These are phyloP conservation scores for Camptogramma bilineatum DNA, from an alignment of 2,888 invertebrate species.

Conservation along the genomic window DNA sequence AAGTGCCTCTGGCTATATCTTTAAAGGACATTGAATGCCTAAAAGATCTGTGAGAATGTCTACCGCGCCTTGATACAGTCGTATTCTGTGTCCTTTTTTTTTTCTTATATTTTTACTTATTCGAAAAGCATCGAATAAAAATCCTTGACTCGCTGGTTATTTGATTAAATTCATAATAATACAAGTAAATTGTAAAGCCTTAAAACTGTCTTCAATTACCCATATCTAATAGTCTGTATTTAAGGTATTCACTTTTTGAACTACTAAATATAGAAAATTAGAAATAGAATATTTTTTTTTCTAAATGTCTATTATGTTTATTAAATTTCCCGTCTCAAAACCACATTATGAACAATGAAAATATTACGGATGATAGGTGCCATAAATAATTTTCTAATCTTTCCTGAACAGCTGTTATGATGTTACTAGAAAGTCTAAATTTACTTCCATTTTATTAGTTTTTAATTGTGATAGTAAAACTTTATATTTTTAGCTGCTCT, in stretches of 20 bases:
- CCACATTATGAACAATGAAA: constrained; percentile 28
- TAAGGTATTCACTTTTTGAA: background rate
- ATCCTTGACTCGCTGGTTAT: no score
- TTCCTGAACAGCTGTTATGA: constrained; percentile 28
- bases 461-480: constrained; percentile 34
- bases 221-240: no score
- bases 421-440: constrained; percentile 27
- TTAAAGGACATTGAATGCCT: no score
- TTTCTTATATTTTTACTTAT: no score
- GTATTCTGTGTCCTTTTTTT: no score
- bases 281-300: background rate
- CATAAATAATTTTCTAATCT: constrained; percentile 25
- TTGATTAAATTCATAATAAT: no score
- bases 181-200: no score
- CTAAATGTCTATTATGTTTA: background rate
- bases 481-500: constrained; percentile 8
- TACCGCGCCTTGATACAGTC: no score
- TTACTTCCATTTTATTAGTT: constrained; percentile 29
- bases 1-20: no score
- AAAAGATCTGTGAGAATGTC: no score
- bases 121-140: no score
- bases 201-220: no score
- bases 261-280: background rate
- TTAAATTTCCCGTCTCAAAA: constrained; percentile 8
- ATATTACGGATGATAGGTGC: constrained; percentile 25